These are phyloP conservation scores for Scalopus aquaticus DNA, from an alignment of 2,113 vertebrate genomes.

Conservation along the genomic window DNA sequence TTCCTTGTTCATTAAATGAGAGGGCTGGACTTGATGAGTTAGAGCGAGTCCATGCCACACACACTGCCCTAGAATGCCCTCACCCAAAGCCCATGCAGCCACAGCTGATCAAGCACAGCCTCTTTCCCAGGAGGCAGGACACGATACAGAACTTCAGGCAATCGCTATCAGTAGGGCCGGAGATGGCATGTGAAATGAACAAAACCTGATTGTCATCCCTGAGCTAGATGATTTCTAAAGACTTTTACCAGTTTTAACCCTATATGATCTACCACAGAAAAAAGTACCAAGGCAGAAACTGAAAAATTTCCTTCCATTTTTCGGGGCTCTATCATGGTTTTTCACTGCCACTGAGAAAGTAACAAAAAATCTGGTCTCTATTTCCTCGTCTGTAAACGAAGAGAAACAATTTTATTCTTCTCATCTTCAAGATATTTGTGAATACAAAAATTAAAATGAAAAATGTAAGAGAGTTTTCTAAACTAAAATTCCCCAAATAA, in stretches of 20 bases:
- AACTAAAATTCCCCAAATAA: background rate
- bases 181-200: background rate
- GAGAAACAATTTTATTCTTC: background rate
- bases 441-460: constrained; percentile 32
- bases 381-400: background rate
- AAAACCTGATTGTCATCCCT: background rate
- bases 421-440: constrained; percentile 23
- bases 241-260: background rate
- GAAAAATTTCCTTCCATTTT: background rate
- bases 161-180: background rate
- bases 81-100: background rate
- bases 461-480: background rate
- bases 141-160: background rate
- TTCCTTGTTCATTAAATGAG: background rate
- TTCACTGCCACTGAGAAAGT: background rate
- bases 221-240: background rate
- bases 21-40: background rate
- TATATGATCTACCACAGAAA: background rate
- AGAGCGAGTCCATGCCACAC: background rate
- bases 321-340: too few species aligned
- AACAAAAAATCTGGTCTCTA: background rate
- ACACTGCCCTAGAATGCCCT: background rate
- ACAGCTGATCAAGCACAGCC: background rate
- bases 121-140: background rate
- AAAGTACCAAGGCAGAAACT: background rate